Conservation (phyloP, 2,888 invertebrate species). For the Caenorhabditis sp. region DNA sequence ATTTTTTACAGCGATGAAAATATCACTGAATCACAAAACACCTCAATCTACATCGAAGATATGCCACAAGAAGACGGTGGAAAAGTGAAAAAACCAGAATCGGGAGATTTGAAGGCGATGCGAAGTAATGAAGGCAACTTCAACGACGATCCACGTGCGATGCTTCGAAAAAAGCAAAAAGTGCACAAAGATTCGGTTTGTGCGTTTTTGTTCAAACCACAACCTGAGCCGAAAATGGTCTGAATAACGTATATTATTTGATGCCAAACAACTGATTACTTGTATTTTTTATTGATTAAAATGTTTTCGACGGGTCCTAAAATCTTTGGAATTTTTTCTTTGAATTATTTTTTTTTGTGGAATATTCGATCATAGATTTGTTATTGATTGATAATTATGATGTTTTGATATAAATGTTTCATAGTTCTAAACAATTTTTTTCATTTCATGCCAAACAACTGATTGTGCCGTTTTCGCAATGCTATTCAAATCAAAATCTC, state of each 20-base stretch:
- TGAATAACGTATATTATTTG: neutral
- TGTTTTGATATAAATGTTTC: no score
- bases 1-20: conserved; percentile 35
- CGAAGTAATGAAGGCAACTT: conserved; percentile 14
- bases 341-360: no score
- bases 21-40: conserved; percentile 16
- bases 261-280: no score
- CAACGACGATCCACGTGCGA: conserved; percentile 46
- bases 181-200: conserved; percentile 56
- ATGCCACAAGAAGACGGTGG: conserved; percentile 16
- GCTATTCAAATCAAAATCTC: no score
- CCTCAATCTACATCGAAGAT: conserved; percentile 28
- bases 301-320: no score
- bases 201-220: conserved; percentile 47
- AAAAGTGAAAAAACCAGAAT: conserved; percentile 38
- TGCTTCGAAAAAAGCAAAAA: conserved; percentile 49
- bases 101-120: conserved; percentile 25
- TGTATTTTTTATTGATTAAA: no score
- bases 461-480: no score
- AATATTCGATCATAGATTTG: no score
- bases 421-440: no score
- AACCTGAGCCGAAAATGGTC: conserved; percentile 39
- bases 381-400: no score
- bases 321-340: no score
- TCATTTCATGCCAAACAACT: no score